Base-by-base conservation (phyloP, 1,140 invertebrate genomes). In the Zaprionus africanus region DNA sequence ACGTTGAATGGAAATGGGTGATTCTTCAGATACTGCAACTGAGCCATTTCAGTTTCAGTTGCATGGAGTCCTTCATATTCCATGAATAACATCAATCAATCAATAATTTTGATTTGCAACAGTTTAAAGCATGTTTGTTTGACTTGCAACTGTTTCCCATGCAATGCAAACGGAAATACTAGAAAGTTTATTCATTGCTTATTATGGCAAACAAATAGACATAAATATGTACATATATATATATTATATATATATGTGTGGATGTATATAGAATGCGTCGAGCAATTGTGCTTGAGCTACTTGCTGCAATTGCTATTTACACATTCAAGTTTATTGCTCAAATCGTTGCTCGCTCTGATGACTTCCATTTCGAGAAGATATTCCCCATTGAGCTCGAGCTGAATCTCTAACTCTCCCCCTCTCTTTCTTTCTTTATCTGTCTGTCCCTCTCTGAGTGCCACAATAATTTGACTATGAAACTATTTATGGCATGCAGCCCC, bases 381-480 rank as follows among this genome's bases (percentile, higher is more conserved):
- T 46, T 46, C n/a, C 41, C 41, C 41, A 46, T 17, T 46, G 41
- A 46, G 38, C 38, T 41, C 5, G 13, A 15, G 13, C 5, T 11
- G 9, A 34, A 34, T 28, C 5, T 28, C 26, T 7, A 6, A 6
- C 6, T 28, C 0, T 41, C n/a, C n/a, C n/a, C n/a, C 12, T 41
- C 38, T 41, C 13, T 9, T 5, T 34, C 38, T n/a, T n/a, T n/a
- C n/a, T n/a, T n/a, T n/a, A 7, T n/a, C 6, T 46, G 1, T 9
- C 17, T 4, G n/a, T 11, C 17, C 4, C 17, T 49, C 19, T 19
- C 24, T 22, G 51, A 54, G 24, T 26, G 53, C 53, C 24, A 56
- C 24, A 31, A 56, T 56, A 56, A 56, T 56, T 56, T 56, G 53
- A 56, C 53, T 46, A n/a, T 24, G 53, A 13, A 56, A 56, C 22